Base-by-base conservation (phyloP, 2,113 vertebrate genomes). In the Upupa epops region DNA sequence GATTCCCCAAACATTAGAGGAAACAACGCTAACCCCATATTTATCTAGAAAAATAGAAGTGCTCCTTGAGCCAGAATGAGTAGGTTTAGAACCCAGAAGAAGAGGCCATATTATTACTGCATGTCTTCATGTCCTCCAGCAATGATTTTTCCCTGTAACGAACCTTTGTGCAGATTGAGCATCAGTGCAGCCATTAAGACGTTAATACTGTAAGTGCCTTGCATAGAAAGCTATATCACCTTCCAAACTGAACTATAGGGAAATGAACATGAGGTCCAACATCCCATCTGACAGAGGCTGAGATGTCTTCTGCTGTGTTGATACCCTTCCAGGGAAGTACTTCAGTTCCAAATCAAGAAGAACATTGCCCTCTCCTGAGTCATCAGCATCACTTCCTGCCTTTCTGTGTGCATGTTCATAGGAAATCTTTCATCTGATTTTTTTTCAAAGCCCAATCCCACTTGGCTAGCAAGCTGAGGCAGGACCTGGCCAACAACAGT, bases 371-470 rank as follows among this genome's bases (percentile, higher is more conserved):
- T 75, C 74, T 92, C 78, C 74, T 95, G 90, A 94, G 56, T 93
- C 88, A 96, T 86, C 84, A 90, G 26, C 83, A 93, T 86, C 48
- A 84, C 71, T 95, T 96, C 89, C 96, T 91, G 86, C 28, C 63
- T 89, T 91, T 82, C 68, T 91, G 75, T 75, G 63, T 77, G 63
- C 51, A 87, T 84, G 88, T 86, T 88, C 85, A 59, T 84, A 93
- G 92, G 95, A 94, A 95, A 95, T 90, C 90, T 94, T 95, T 88
- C 32, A 94, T 93, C 90, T 90, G 26, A 25, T 54, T 73, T 76
- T 83, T 90, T 90, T 89, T 88, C 86, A 91, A 95, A 93, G 68
- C 81, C 72, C 58, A 94, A 49, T 90, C 59, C 71, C n/a, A 56
- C 59, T 93, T 93, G 75, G 90, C 95, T 70, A 74, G 84, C 89